Evolutionary conservation across 2,113 vertebrate species (phyloP).

Genomic region (Tonatia bakeri): DNA sequence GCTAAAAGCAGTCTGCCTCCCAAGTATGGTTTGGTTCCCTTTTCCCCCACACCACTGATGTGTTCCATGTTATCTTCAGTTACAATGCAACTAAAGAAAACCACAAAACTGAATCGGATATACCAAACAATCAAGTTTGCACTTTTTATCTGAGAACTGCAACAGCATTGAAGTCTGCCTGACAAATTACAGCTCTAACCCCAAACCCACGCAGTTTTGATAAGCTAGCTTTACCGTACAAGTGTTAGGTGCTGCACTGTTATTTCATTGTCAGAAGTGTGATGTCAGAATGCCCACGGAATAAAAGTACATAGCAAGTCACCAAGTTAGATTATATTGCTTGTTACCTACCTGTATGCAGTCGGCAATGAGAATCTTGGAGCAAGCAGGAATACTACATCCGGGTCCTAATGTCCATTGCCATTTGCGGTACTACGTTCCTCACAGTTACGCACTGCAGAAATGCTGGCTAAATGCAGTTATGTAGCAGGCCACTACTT

Average conservation of each 20-base stretch:
- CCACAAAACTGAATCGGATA: constrained; percentile 76
- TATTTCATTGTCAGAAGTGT: constrained; percentile 94
- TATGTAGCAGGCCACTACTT: constrained; percentile 89
- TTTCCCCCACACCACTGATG: constrained; percentile 74
- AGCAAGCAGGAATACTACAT: constrained; percentile 97
- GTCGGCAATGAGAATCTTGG: constrained; percentile 98
- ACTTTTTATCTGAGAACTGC: constrained; percentile 77
- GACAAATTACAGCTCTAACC: constrained; percentile 77
- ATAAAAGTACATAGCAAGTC: constrained; percentile 88
- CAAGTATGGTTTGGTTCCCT: constrained; percentile 76
- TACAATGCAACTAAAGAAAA: constrained; percentile 77
- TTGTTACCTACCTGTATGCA: constrained; percentile 97
- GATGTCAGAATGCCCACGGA: constrained; percentile 95
- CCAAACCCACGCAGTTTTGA: constrained; percentile 79
- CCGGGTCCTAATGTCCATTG: constrained; percentile 99
- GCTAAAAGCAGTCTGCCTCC: constrained; percentile 46
- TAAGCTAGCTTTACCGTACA: constrained; percentile 78
- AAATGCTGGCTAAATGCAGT: constrained; percentile 96
- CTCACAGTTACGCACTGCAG: constrained; percentile 99
- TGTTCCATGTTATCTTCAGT: constrained; percentile 69
- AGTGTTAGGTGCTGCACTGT: constrained; percentile 93
- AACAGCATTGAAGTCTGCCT: constrained; percentile 77
- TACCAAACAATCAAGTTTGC: constrained; percentile 83
- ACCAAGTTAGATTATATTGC: constrained; percentile 90
- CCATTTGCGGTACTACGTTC: constrained; percentile 99